Evolutionary conservation across 2,797 vertebrate species (phyloP), one percentile per base, ranked within the genome.

Genomic region (Hirundo rustica): DNA sequence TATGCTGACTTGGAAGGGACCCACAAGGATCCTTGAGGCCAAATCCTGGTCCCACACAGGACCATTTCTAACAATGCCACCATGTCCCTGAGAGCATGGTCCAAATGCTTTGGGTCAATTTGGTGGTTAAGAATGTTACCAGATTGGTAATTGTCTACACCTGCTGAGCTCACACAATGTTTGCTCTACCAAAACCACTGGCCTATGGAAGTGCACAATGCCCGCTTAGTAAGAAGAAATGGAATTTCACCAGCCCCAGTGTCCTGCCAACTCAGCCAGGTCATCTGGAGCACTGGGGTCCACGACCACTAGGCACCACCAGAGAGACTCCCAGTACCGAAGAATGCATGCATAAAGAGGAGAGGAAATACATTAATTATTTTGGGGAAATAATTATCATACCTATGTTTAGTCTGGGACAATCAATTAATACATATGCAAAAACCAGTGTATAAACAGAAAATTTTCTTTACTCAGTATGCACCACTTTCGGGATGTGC

Each of bases 401-500:
- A 27, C 1, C 0, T 26, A 17, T 44, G 7, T 38, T 54, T 71
- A 45, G 14, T 27, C 17, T 54, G 57, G 22, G 57, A n/a, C 18
- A 62, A 47, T n/a, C 58, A 62, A 32, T 29, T n/a, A 27, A 23
- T n/a, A 62, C 36, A 10, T 10, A 38, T 38, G 36, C 7, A 62
- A 54, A 62, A 62, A 10, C 0, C 22, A n/a, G 10, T 8, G n/a
- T 22, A 22, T 23, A 27, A 72, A 20, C 29, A 47, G 12, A 47
- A 54, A 54, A 22, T 47, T 72, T 64, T 18, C 40, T 47, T 54
- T 27, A n/a, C 17, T 62, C 22, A 8, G 6, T 12, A 18, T 27
- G 11, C 18, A 12, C 0, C 0, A 48, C 27, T 54, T 62, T 71
- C 53, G 18, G 22, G 18, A 45, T 5, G 6, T 45, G 27, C 27